These are phyloP conservation scores for Oligia fasciuncula DNA, from an alignment of 2,888 invertebrate genomes.

Conservation along the genomic window DNA sequence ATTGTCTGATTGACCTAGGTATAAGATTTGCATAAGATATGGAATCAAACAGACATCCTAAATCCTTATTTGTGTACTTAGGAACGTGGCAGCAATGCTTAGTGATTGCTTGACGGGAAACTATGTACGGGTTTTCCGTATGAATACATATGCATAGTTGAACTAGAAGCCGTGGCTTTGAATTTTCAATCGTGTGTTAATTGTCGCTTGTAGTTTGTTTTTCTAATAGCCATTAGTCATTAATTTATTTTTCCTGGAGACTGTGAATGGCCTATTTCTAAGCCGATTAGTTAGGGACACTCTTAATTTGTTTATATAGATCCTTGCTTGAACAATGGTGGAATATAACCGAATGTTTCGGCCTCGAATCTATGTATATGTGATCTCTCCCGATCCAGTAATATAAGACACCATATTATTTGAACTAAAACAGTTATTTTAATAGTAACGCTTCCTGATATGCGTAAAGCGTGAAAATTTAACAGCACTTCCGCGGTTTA, in stretches of 20 bases:
- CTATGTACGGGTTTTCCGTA: constrained; percentile 48
- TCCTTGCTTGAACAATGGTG: neutral
- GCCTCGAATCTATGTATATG: neutral
- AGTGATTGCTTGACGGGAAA: constrained; percentile 14
- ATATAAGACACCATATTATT: neutral
- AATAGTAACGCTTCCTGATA: neutral
- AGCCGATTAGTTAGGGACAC: neutral
- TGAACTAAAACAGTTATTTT: neutral
- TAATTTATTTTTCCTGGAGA: constrained; percentile 39
- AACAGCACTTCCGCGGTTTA: constrained; percentile 6
- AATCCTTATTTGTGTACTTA: constrained; percentile 42
- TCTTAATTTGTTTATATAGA: neutral
- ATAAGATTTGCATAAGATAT: constrained; percentile 43
- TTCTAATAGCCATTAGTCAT: constrained; percentile 14
- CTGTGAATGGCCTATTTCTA: neutral
- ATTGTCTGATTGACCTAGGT: constrained; percentile 42
- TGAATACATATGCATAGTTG: constrained; percentile 46
- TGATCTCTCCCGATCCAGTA: neutral
- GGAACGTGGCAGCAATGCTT: constrained; percentile 43
- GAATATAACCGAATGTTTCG: neutral
- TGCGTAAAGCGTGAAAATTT: constrained; percentile 3
- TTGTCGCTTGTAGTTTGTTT: constrained; percentile 32
- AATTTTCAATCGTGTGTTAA: constrained; percentile 48
- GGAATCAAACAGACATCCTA: constrained; percentile 20
- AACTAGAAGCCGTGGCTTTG: constrained; percentile 28